Evolutionary conservation across 2,888 invertebrate species (phyloP).

Genomic region (Achlya flavicornis): DNA sequence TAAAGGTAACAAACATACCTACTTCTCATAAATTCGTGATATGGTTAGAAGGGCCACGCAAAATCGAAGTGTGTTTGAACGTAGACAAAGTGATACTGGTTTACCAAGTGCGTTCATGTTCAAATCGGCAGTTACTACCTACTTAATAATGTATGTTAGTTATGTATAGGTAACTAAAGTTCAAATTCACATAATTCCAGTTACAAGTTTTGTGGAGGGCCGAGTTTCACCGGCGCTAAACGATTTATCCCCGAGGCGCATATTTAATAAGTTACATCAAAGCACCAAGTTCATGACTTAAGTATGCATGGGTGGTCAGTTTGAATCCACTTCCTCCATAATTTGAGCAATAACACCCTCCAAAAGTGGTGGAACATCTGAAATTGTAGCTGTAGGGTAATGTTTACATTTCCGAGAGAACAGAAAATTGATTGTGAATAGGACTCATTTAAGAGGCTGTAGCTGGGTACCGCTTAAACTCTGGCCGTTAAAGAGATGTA

Average conservation of each 20-base stretch:
- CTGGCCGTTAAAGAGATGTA: constrained; percentile 20
- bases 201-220: not conserved
- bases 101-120: not conserved
- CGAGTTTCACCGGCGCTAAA: not conserved
- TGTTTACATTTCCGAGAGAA: not conserved
- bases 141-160: not conserved
- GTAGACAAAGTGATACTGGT: not conserved
- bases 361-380: not conserved
- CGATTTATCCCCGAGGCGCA: constrained; percentile 4
- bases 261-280: constrained; percentile 6
- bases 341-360: not conserved
- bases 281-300: constrained; percentile 4
- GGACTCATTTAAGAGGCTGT: not conserved
- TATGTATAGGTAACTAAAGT: not conserved
- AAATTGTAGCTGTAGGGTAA: not conserved
- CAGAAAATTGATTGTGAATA: not conserved
- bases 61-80: not conserved
- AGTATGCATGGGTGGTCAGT: constrained; percentile 5
- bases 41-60: not conserved
- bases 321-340: not conserved
- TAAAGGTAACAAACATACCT: too few species aligned
- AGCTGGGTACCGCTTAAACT: not conserved
- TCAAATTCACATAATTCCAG: not conserved
- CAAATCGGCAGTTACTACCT: not conserved
- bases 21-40: too few species aligned